A percentile compares a stretch with the other conserved stretches of the same genome.
Evolutionary conservation across 2,888 invertebrate genomes (phyloP).

Genomic region (Hirtodrosophila trivittata): DNA sequence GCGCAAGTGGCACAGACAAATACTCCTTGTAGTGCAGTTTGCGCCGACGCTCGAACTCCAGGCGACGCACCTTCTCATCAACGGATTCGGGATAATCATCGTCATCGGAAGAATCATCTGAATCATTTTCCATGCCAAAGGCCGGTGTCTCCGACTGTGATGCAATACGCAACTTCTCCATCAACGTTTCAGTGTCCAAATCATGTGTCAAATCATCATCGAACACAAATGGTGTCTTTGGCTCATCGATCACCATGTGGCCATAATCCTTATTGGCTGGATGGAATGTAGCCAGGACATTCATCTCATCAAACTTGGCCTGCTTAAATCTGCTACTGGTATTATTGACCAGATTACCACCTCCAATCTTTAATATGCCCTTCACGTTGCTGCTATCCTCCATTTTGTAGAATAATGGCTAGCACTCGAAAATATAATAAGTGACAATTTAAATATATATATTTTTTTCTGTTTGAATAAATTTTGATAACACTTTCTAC

Average conservation of each 20-base stretch:
- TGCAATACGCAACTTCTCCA: conserved; percentile 86
- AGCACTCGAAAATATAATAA: conserved; percentile 2
- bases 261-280: conserved; percentile 99
- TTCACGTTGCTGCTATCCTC: conserved; percentile 11
- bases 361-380: conserved; percentile 48
- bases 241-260: conserved; percentile 98
- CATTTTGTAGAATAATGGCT: conserved; percentile 13
- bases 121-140: conserved; percentile 80
- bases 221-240: conserved; percentile 94
- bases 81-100: conserved; percentile 87
- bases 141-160: conserved; percentile 83
- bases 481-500: conserved; percentile 11
- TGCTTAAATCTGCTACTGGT: conserved; percentile 14
- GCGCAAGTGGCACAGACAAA: conserved; percentile 94
- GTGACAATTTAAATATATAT: neutral
- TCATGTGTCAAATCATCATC: conserved; percentile 85
- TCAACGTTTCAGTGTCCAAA: conserved; percentile 88
- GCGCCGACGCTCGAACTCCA: conserved; percentile 95
- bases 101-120: conserved; percentile 85
- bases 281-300: conserved; percentile 98
- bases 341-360: too few species aligned
- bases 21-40: conserved; percentile 99
- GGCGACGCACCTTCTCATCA: conserved; percentile 88
- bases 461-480: conserved; percentile 4
- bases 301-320: conserved; percentile 98